These are phyloP conservation scores for Perca schrenkii DNA, from an alignment of 2,113 vertebrate genomes.

Conservation along the genomic window DNA sequence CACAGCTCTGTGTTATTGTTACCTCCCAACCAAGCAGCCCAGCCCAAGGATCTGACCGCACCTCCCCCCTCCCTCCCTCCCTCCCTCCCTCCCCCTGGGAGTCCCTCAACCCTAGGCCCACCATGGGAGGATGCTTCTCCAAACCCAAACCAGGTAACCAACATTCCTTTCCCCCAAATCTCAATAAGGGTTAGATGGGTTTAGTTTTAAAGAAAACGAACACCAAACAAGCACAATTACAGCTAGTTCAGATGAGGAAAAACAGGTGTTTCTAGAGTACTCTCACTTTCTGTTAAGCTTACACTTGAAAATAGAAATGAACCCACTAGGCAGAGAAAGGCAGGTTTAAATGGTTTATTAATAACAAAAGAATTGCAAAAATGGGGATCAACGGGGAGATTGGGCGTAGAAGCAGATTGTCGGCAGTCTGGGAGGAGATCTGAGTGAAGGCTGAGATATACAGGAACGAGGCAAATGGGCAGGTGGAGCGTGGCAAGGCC, in stretches of 20 bases:
- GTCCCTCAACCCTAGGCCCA: constrained; percentile 76
- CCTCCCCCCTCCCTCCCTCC: constrained; percentile 54
- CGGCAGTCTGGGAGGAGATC: no score
- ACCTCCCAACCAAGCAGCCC: constrained; percentile 62
- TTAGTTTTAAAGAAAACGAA: background rate
- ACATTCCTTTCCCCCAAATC: background rate
- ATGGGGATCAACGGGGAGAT: no score
- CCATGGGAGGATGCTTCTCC: constrained; percentile 99
- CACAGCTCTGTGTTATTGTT: constrained; percentile 67
- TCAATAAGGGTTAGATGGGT: background rate
- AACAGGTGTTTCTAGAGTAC: background rate
- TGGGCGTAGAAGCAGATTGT: no score
- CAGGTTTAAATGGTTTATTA: no score
- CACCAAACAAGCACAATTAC: background rate
- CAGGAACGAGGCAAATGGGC: no score
- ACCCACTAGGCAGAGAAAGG: no score
- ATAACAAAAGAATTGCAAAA: no score
- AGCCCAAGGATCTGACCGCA: constrained; percentile 67
- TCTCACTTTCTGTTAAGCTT: background rate
- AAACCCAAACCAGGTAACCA: constrained; percentile 96
- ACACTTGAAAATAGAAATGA: no score
- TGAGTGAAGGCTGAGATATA: no score
- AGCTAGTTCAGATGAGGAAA: background rate
- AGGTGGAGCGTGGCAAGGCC: no score
- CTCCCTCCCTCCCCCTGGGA: constrained; percentile 67